Evolutionary conservation across 1,140 invertebrate species (phyloP), one percentile per base, ranked within the genome.

Genomic region (Agrilus planipennis): DNA sequence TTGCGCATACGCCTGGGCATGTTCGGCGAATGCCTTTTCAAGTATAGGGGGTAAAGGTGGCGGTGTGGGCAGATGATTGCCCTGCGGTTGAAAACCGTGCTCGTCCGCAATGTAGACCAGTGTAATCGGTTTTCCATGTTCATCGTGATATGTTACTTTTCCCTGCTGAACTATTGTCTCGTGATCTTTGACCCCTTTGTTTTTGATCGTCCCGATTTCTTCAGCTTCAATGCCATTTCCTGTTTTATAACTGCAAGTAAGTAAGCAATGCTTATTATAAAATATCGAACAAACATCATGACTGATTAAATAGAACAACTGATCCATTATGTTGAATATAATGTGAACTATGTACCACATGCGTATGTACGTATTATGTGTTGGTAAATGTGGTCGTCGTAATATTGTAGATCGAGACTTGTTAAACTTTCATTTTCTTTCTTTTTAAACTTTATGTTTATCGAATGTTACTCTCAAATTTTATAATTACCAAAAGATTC

Each of bases 41-140:
- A n/a, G n/a, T n/a, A n/a, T n/a, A n/a, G n/a, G n/a, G n/a, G 81
- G 79, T 23, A 81, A 72, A 4, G 80, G 79, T 0, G 80, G 80
- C 2, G 81, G 71, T 2, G 79, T 82, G 18, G 79, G 78, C 2
- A 81, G 54, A 50, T 79, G 76, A 10, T 65, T 70, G 1, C 77
- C 77, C 40, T 70, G 65, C 2, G 77, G 75, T 42, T 76, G 71
- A 45, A 57, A 55, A 17, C 52, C 53, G 29, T 69, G 62, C 50
- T 71, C 67, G 39, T 71, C 63, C 19, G 76, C 76, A 39, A 73
- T 66, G 61, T 81, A 82, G 22, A 63, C 69, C 16, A 81, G 49
- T 18, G 67, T 60, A 45, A 79, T 69, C 16, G 73, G 70, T 23
- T 71, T 58, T 34, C 79, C 79, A 45, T 81, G 75, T 28, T 77